These are phyloP conservation scores for Conistra vaccinii DNA, from an alignment of 2,888 invertebrate genomes.

Conservation along the genomic window DNA sequence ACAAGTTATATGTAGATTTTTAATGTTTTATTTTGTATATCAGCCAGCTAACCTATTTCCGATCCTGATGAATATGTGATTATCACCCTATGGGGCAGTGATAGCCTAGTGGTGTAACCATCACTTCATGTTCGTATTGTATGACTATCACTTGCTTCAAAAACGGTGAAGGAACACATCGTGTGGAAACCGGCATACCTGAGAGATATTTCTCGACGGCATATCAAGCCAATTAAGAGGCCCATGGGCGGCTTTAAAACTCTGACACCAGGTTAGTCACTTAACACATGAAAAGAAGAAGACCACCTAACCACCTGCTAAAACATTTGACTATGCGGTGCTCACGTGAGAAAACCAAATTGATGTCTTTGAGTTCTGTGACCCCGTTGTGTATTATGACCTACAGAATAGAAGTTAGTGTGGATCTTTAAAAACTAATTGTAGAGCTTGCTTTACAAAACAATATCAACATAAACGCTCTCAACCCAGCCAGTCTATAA, in stretches of 20 bases:
- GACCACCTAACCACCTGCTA: background rate
- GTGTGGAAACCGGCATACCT: too few relatives aligned
- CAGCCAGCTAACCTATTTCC: background rate
- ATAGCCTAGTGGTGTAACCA: too few relatives aligned
- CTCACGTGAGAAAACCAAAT: background rate
- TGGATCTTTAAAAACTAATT: background rate
- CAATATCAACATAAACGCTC: conserved; percentile 20
- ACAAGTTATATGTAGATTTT: background rate
- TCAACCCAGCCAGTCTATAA: conserved; percentile 38
- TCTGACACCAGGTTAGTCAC: too few relatives aligned
- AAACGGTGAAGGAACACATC: too few relatives aligned
- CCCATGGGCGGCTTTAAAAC: too few relatives aligned
- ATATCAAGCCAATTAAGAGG: too few relatives aligned
- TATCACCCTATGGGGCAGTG: too few relatives aligned
- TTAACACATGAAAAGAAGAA: too few relatives aligned
- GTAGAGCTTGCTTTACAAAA: conserved; percentile 2
- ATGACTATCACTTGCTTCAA: too few relatives aligned
- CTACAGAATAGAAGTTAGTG: background rate
- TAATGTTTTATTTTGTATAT: background rate
- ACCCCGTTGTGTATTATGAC: background rate
- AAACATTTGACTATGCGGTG: too few relatives aligned
- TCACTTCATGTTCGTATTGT: too few relatives aligned
- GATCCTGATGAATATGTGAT: background rate
- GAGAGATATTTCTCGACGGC: too few relatives aligned
- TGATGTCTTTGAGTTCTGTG: background rate